A percentile compares a stretch with the other conserved stretches of the same genome.
phyloP scores from a whole-genome alignment of 2,797 vertebrate species.

The Phrynocephalus vlangalii region DNA sequence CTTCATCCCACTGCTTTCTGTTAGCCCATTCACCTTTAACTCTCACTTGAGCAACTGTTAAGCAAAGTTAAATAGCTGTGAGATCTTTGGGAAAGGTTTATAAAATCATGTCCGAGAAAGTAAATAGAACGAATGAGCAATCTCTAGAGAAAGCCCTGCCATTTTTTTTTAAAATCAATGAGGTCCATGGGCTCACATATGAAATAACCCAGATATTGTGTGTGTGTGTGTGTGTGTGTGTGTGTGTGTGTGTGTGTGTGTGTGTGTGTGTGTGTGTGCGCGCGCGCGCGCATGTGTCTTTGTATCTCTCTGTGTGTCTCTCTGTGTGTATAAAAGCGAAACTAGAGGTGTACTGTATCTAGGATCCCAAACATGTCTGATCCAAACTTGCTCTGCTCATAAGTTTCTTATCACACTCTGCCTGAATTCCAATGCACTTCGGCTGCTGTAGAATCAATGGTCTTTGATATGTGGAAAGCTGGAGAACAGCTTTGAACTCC shows the following conservation, averaged over 20 bases:
- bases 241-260: too few species aligned
- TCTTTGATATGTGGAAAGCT: constrained; percentile 77
- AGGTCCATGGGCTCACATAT: constrained; percentile 69
- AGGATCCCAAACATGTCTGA: constrained; percentile 67
- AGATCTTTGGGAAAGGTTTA: constrained; percentile 74
- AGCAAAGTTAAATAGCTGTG: constrained; percentile 72
- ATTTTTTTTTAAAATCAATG: constrained; percentile 74
- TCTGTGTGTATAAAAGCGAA: constrained; percentile 30
- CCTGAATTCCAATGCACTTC: constrained; percentile 67
- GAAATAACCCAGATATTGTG: constrained; percentile 54
- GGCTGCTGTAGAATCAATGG: constrained; percentile 74
- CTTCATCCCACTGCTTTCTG: constrained; percentile 63
- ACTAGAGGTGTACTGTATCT: constrained; percentile 65
- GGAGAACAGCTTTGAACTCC: constrained; percentile 79
- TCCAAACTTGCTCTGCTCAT: constrained; percentile 63
- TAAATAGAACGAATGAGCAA: constrained; percentile 80
- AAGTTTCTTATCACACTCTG: constrained; percentile 72
- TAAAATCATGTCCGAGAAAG: constrained; percentile 81
- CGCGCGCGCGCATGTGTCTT: too few species aligned
- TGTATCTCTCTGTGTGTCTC: too few species aligned
- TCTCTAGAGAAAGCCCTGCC: constrained; percentile 78
- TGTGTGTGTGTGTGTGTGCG: too few species aligned
- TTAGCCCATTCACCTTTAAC: constrained; percentile 75
- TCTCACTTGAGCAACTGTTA: constrained; percentile 71
- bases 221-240: too few species aligned